Base-by-base conservation (phyloP, 1,140 invertebrate genomes). In the Diploscapter pachys region DNA sequence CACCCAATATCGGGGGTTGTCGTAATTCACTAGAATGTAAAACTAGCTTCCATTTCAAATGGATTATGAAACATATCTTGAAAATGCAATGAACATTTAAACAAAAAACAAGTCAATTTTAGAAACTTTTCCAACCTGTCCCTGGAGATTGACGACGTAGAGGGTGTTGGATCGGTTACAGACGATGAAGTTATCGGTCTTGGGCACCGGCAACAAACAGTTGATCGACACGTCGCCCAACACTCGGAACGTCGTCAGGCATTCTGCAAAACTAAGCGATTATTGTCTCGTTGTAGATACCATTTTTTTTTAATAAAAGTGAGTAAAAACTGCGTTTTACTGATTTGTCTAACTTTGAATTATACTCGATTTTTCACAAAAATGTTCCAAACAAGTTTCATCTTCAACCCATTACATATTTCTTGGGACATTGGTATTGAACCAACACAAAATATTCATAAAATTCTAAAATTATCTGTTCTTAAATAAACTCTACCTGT, bases 141-240 rank as follows among this genome's bases (percentile, higher is more conserved):
- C 95, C 87, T 95, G 93, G 91, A 97, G 93, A 87, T 99, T 99
- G 92, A 99, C 96, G 79, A 99, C 94, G 51, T 93, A 93, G 5
- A 98, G 92, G 2, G 95, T 98, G 85, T 95, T 98, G 48, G 94
- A 95, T 80, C 95, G 89, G 89, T 98, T 99, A 86, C 96, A 98
- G 59, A 99, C 94, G 9, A 99, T 93, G 89, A 98, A 98, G 88
- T 99, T 95, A 86, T 99, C 96, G 0, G 95, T 97, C 87, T 96
- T 95, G 6, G 94, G 93, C 72, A 95, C 88, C 49, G 93, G 88
- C 83, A 94, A 91, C 49, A 99, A 91, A 80, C 92, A 94, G 86
- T 97, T 96, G 0, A 99, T 94, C 50, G 95, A 91, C 78, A 95
- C 90, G 86, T 98, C 95, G 9, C 85, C 83, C 51, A 70, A 53